Evolutionary conservation across 2,797 vertebrate species (phyloP).

Genomic region (Schizothorax lantsangensis): DNA sequence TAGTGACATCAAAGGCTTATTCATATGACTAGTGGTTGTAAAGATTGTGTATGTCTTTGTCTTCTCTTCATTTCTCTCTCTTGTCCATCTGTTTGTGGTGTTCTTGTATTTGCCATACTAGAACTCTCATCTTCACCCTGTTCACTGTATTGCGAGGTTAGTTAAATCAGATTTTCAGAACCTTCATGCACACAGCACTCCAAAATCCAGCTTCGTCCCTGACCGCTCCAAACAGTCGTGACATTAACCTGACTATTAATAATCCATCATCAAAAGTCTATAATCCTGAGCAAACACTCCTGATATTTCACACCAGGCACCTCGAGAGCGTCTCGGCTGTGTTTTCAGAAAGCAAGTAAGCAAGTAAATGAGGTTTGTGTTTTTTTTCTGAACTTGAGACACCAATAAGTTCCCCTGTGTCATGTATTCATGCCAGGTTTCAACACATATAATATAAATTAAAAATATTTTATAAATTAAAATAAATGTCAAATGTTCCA

Average conservation of each 20-base stretch:
- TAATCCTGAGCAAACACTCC: conserved; percentile 37
- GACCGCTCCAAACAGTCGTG: background rate
- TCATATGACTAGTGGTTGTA: background rate
- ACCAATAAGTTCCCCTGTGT: background rate
- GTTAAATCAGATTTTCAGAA: conserved; percentile 40
- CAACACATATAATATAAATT: background rate
- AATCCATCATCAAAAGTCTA: conserved; percentile 24
- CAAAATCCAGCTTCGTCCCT: conserved; percentile 7
- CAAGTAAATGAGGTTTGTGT: background rate
- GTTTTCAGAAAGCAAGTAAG: background rate
- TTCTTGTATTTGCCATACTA: background rate
- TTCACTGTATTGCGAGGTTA: conserved; percentile 21
- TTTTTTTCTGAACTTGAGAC: background rate
- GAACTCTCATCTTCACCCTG: background rate
- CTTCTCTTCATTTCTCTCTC: background rate
- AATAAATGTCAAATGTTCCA: background rate
- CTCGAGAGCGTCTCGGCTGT: background rate
- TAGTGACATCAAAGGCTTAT: background rate
- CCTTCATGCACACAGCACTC: background rate
- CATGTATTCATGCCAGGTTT: background rate
- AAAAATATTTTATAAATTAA: background rate
- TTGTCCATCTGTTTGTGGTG: background rate
- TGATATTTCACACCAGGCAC: conserved; percentile 38
- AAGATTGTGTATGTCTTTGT: conserved; percentile 7
- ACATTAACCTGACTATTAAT: conserved; percentile 47